Conservation (phyloP, 1,140 invertebrate species). For the Drosophila bipectinata region DNA sequence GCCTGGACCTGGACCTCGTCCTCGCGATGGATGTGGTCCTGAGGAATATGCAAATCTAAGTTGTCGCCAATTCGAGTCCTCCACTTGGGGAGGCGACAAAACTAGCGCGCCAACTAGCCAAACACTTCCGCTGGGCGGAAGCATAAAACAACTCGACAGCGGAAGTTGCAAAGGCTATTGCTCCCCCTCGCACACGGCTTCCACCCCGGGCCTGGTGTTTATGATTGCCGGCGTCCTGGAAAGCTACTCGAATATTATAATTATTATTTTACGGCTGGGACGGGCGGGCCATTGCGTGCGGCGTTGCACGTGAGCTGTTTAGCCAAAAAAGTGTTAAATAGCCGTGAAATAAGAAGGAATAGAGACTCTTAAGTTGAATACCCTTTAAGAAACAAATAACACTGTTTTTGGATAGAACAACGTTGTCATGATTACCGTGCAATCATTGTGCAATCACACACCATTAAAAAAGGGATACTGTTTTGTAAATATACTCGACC, state of each 20-base stretch:
- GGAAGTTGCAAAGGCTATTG: constrained; percentile 66
- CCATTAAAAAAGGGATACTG: no score
- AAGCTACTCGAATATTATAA: constrained; percentile 61
- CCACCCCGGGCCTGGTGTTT: constrained; percentile 20
- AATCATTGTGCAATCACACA: no score
- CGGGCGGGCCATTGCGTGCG: constrained; percentile 37
- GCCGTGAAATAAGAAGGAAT: constrained; percentile 52
- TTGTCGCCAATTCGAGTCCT: constrained; percentile 56
- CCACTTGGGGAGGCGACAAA: constrained; percentile 68
- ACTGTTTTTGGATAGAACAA: background rate
- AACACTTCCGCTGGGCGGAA: constrained; percentile 81
- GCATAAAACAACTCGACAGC: constrained; percentile 82
- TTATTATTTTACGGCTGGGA: constrained; percentile 67
- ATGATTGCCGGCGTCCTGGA: constrained; percentile 63
- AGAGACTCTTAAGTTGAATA: constrained; percentile 6
- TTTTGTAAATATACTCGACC: no score
- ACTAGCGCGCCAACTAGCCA: constrained; percentile 81
- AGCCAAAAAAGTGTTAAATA: constrained; percentile 78
- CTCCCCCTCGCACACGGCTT: background rate
- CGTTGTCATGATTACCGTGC: no score
- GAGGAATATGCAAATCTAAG: constrained; percentile 75
- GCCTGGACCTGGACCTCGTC: constrained; percentile 5
- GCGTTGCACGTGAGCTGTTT: constrained; percentile 77
- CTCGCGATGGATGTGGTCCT: constrained; percentile 9
- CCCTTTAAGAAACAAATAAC: background rate